Evolutionary conservation across 2,797 vertebrate species (phyloP), one percentile per base, ranked within the genome.

Genomic region (Meda fulgida): DNA sequence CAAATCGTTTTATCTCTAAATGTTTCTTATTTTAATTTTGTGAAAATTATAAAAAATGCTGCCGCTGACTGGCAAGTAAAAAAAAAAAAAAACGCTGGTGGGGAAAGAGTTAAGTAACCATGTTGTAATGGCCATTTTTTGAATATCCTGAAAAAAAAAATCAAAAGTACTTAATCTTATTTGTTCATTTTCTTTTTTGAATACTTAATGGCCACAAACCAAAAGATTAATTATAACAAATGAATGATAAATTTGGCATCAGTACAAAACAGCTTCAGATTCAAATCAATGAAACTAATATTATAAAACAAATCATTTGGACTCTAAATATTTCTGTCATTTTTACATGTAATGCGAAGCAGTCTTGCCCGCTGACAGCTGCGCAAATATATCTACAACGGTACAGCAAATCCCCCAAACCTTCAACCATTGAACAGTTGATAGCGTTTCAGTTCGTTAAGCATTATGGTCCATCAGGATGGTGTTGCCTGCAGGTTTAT

Each of bases 401-500:
- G 7, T 60, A 19, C 36, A 40, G 53, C 4, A 26, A 40, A 38
- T 26, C 4, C 21, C 38, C 4, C 26, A 38, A 38, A 38, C 4
- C 21, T 55, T 55, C 31, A 2, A 38, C 34, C 21, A 38, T 1
- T 31, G 11, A 13, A 76, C 5, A 11, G 31, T 34, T 23, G 60
- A 79, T 31, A 23, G 38, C 36, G 40, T 18, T 31, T 3, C 63
- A 31, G 34, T 43, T 70, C 26, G n/a, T 31, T 19, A 34, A 36
- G 66, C 34, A 19, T 81, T 31, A 72, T 23, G 48, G 48, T 72
- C 34, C 80, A 72, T 71, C 83, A 84, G 36, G 19, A 46, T 29
- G 18, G 1, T 26, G 13, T 60, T 21, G 65, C 53, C 83, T 11
- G 65, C 51, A 79, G 76, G 65, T 67, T 84, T 78, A 31, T 67